Base-by-base conservation (phyloP, 2,797 vertebrate species). In the Varecia variegata region DNA sequence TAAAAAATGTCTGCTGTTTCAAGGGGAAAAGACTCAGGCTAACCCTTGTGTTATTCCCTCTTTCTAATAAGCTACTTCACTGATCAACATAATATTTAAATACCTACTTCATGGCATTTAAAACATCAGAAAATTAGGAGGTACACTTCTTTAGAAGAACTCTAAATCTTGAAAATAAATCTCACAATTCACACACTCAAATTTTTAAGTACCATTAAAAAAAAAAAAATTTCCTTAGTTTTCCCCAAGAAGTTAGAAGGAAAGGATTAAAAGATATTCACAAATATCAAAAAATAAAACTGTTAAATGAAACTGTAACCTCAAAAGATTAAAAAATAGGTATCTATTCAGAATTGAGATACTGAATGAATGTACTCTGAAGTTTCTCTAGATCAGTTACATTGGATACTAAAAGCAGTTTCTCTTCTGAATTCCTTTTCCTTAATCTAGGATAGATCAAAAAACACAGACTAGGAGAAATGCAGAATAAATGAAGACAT, bases 1-100 rank as follows among this genome's bases (percentile, higher is more conserved):
- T 82, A 92, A 96, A 94, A 92, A 97, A 93, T 79, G 65, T 62
- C 65, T 95, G 35, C 65, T 97, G 18, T 96, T 97, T 94, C 79
- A 93, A 89, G 97, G 97, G 50, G 76, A 96, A 96, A 95, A 47
- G 52, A 97, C 87, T 45, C n/a, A 92, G 56, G 35, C 54, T 91
- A 97, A 97, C 21, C 3, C 32, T 88, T 93, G 62, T 88, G 10
- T 15, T 92, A 35, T 20, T 56, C 81, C 81, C 56, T 52, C 88
- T 87, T 89, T 88, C 89, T 91, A 90, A n/a, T 65, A 76, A 91
- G 60, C 38, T 74, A 88, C 18, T 70, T 90, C 14, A 52, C 20
- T n/a, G 80, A 81, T 23, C 62, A 95, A 92, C 38, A 60, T 52
- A 18, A 71, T 40, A 74, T 79, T 93, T 87, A 93, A 93, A 60